These are phyloP conservation scores for Aphelinus atriplicis DNA, from an alignment of 1,140 invertebrate genomes.

Conservation along the genomic window DNA sequence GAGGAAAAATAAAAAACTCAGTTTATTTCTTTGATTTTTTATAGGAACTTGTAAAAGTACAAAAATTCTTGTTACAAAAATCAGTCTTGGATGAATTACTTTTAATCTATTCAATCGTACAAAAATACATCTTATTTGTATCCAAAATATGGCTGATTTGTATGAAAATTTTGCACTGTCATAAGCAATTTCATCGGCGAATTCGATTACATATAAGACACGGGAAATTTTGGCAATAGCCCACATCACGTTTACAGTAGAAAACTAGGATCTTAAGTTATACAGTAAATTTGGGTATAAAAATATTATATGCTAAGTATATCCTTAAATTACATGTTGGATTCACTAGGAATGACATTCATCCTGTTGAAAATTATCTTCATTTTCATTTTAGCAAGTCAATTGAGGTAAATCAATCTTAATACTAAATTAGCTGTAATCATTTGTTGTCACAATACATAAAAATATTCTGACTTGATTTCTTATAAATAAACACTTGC, in stretches of 20 bases:
- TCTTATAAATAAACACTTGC: not conserved
- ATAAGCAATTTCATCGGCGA: not conserved
- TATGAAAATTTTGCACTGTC: not conserved
- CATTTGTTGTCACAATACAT: not conserved
- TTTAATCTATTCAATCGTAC: conserved; percentile 30
- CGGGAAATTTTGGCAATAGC: conserved; percentile 11
- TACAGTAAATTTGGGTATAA: conserved; percentile 6
- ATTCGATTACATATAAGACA: conserved; percentile 7
- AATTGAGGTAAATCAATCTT: not conserved
- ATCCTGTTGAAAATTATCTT: not conserved
- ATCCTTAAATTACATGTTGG: conserved; percentile 7
- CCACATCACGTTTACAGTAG: conserved; percentile 7
- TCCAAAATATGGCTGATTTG: not conserved
- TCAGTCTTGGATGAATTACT: conserved; percentile 44
- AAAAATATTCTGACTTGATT: not conserved
- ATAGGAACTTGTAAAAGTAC: conserved; percentile 41
- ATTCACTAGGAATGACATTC: conserved; percentile 1
- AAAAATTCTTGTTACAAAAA: conserved; percentile 31
- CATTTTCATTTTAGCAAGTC: not conserved
- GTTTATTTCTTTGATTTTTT: not conserved
- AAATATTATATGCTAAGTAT: conserved; percentile 14
- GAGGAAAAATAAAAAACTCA: conserved; percentile 3
- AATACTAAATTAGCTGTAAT: conserved; percentile 5
- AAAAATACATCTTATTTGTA: not conserved
- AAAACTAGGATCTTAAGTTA: conserved; percentile 15